These are phyloP conservation scores for Trichogramma pretiosum DNA, from an alignment of 1,140 invertebrate species.

Conservation along the genomic window DNA sequence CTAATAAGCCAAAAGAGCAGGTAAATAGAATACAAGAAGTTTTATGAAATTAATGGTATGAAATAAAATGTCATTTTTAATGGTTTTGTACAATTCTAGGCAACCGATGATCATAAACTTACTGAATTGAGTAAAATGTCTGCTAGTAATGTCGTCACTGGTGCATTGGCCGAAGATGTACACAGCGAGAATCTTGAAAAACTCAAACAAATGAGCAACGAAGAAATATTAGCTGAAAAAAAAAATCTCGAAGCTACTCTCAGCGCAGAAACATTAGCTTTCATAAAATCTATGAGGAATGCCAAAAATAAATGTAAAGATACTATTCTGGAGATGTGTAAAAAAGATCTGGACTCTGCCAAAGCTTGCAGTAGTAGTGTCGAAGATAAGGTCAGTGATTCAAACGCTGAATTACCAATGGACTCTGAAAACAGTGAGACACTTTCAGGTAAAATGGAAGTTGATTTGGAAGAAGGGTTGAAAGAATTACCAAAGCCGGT, in stretches of 20 bases:
- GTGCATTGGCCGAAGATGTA: slow-evolving; percentile 45
- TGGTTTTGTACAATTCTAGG: too few species aligned
- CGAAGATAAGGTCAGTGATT: neutral
- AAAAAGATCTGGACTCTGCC: slow-evolving; percentile 6
- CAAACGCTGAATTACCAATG: neutral
- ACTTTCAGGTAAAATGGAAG: slow-evolving; percentile 6
- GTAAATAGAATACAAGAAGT: too few species aligned
- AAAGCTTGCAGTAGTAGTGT: neutral
- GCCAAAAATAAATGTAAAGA: slow-evolving; percentile 19
- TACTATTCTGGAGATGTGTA: neutral
- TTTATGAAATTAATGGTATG: slow-evolving; percentile 2
- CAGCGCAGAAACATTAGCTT: slow-evolving; percentile 58
- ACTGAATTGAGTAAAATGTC: too few species aligned
- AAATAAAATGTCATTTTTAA: too few species aligned
- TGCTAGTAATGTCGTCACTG: slow-evolving; percentile 18
- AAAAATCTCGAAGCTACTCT: slow-evolving; percentile 55
- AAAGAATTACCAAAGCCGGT: slow-evolving; percentile 40
- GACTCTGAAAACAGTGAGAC: neutral
- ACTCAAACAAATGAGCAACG: slow-evolving; percentile 58
- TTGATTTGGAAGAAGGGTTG: slow-evolving; percentile 1
- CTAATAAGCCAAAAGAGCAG: too few species aligned
- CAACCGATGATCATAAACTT: too few species aligned
- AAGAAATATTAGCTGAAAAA: slow-evolving; percentile 69
- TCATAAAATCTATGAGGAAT: slow-evolving; percentile 53
- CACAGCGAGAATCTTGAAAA: slow-evolving; percentile 65